Percentiles rank a stretch among this genome's conserved stretches.
Evolutionary conservation across 2,113 vertebrate species (phyloP).

Genomic region (Colius striatus): DNA sequence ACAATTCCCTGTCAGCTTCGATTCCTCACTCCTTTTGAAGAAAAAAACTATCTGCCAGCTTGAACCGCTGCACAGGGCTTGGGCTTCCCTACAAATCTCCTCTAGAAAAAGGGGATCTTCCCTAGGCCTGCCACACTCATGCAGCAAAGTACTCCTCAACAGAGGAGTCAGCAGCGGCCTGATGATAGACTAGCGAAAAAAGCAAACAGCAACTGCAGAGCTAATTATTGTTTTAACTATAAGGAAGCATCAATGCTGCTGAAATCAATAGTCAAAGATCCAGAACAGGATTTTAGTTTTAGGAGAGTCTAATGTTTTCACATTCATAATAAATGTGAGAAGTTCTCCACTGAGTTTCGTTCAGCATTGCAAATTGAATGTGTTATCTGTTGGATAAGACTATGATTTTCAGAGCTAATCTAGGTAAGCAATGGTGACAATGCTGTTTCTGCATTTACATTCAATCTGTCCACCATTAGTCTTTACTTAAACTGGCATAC

Average conservation of each 20-base stretch:
- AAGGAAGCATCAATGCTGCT: background rate
- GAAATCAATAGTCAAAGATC: background rate
- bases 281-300: conserved; percentile 33
- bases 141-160: background rate
- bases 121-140: background rate
- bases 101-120: background rate
- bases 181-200: background rate
- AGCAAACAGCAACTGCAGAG: background rate
- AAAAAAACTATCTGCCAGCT: background rate
- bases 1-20: background rate
- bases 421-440: background rate
- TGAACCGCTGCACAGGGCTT: background rate
- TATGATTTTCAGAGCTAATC: background rate
- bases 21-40: background rate
- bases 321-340: conserved; percentile 34
- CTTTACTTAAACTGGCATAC: background rate
- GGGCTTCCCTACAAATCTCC: background rate
- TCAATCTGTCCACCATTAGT: background rate
- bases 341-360: background rate
- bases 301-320: background rate
- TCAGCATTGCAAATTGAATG: background rate
- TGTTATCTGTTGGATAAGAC: background rate
- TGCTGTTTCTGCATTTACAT: background rate
- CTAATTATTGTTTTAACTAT: background rate
- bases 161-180: background rate